Evolutionary conservation across 2,113 vertebrate genomes (phyloP).

Genomic region (Dicentrarchus labrax): DNA sequence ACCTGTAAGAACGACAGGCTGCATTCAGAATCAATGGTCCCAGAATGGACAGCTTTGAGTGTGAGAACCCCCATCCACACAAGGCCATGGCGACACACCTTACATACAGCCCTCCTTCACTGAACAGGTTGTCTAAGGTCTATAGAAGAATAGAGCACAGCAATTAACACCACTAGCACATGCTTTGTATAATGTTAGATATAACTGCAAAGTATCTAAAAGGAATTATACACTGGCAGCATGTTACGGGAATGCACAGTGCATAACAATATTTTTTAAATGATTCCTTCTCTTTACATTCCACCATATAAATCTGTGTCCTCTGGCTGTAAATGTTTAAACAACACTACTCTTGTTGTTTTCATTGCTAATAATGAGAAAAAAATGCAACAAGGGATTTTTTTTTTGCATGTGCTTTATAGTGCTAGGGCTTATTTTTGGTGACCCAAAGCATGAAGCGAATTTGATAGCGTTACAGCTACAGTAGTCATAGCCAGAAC

Average conservation of each 20-base stretch:
- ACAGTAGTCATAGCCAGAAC: conserved; percentile 6
- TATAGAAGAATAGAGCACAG: conserved; percentile 22
- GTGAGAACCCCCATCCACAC: conserved; percentile 55
- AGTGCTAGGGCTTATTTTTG: neutral
- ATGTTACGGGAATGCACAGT: neutral
- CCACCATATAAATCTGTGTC: conserved; percentile 6
- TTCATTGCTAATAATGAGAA: neutral
- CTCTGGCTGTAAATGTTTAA: conserved; percentile 7
- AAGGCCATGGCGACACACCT: conserved; percentile 51
- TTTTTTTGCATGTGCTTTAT: neutral
- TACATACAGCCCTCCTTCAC: conserved; percentile 36
- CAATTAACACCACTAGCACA: conserved; percentile 33
- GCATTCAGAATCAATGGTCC: conserved; percentile 57
- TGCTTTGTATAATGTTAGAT: conserved; percentile 23
- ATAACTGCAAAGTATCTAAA: conserved; percentile 16
- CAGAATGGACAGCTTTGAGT: conserved; percentile 67
- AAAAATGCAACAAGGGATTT: neutral
- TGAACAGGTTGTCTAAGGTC: conserved; percentile 37
- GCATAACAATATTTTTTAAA: neutral
- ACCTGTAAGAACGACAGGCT: conserved; percentile 68
- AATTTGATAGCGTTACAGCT: neutral
- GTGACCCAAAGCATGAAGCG: neutral
- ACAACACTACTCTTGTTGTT: neutral
- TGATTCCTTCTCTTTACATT: neutral
- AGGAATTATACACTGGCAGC: conserved; percentile 7